Conservation (phyloP, 2,797 vertebrate genomes). For the Carcharodon carcharias region DNA sequence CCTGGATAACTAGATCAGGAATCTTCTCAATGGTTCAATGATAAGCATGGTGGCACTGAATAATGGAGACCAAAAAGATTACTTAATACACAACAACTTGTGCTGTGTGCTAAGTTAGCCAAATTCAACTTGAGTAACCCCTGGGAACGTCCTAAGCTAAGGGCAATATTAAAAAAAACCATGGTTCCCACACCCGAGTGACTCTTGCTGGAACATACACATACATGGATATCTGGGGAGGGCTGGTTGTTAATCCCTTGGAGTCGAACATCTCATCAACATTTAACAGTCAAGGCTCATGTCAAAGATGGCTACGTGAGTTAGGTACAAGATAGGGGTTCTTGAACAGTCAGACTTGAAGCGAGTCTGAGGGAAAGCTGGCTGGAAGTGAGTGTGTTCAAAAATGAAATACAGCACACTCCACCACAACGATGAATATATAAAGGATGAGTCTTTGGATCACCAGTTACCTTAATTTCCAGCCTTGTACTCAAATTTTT, state of each 20-base stretch:
- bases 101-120: not conserved
- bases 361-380: not conserved
- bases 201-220: not conserved
- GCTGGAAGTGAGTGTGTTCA: not conserved
- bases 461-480: not conserved
- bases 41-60: not conserved
- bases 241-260: not conserved
- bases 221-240: not conserved
- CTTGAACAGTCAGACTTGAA: not conserved
- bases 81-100: not conserved
- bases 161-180: not conserved
- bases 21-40: not conserved
- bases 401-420: not conserved
- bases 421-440: not conserved
- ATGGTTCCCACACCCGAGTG: not conserved
- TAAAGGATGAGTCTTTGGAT: not conserved
- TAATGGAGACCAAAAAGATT: not conserved
- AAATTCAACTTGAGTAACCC: not conserved
- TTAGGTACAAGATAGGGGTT: not conserved
- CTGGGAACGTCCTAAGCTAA: not conserved
- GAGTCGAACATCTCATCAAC: not conserved
- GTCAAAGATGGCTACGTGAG: not conserved
- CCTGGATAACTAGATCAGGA: not conserved
- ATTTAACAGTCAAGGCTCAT: not conserved
- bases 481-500: not conserved